Percentiles rank a stretch among this genome's conserved stretches.
Conservation (phyloP, 1,140 invertebrate genomes). For the Drosophila bipectinata region DNA sequence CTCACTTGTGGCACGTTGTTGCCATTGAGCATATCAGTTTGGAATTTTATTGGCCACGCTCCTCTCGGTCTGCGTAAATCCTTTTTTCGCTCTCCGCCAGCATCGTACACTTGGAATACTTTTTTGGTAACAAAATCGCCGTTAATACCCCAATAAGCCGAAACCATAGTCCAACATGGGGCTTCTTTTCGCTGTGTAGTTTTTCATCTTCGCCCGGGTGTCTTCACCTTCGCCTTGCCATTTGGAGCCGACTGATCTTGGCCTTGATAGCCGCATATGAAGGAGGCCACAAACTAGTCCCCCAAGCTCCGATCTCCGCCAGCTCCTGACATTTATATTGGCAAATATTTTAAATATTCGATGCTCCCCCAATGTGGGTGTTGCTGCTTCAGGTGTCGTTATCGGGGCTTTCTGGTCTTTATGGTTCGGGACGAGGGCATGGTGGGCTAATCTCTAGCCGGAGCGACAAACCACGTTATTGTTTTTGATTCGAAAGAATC, state of each 20-base stretch:
- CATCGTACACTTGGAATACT: background rate
- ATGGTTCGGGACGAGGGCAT: background rate
- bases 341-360: conserved; percentile 77
- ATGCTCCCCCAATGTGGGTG: conserved; percentile 33
- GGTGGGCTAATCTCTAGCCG: background rate
- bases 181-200: background rate
- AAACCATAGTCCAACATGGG: background rate
- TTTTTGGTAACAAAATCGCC: background rate
- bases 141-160: background rate
- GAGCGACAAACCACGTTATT: conserved; percentile 16
- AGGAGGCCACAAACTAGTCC: conserved; percentile 53
- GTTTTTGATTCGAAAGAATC: conserved; percentile 33
- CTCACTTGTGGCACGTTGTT: conserved; percentile 81
- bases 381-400: conserved; percentile 51
- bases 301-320: background rate
- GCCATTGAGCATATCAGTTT: conserved; percentile 81
- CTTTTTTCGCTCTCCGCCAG: background rate
- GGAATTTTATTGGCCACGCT: conserved; percentile 81
- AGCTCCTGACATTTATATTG: conserved; percentile 76
- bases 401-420: conserved; percentile 50
- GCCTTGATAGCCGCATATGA: conserved; percentile 75
- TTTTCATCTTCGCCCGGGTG: background rate
- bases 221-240: conserved; percentile 33
- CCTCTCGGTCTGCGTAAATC: conserved; percentile 35
- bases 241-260: conserved; percentile 69